These are phyloP conservation scores for Doris montereyensis DNA, from an alignment of 2,888 invertebrate genomes.

Conservation along the genomic window DNA sequence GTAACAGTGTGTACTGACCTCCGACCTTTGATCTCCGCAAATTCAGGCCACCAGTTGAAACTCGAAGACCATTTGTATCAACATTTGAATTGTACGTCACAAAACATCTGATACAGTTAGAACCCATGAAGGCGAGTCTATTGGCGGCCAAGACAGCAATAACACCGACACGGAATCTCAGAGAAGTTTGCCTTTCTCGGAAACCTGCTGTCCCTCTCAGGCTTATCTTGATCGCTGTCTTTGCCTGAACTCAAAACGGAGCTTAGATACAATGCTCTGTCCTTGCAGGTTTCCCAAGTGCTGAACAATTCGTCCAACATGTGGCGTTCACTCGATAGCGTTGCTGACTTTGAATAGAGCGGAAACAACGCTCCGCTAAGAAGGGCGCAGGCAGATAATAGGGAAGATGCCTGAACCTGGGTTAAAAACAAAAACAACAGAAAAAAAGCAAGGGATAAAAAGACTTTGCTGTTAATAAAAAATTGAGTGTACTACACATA, in stretches of 20 bases:
- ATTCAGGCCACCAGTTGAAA: conserved; percentile 61
- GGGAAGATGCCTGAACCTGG: conserved; percentile 55
- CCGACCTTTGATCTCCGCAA: conserved; percentile 7
- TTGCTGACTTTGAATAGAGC: conserved; percentile 56
- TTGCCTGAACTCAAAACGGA: conserved; percentile 43
- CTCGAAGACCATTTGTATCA: conserved; percentile 57
- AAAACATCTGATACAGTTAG: conserved; percentile 56
- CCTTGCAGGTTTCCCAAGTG: conserved; percentile 62
- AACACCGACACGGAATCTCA: conserved; percentile 64
- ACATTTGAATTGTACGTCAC: conserved; percentile 58
- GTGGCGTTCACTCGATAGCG: conserved; percentile 59
- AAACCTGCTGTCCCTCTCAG: conserved; percentile 44
- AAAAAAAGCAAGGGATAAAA: too few relatives aligned
- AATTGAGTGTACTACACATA: too few relatives aligned
- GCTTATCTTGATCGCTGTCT: conserved; percentile 48
- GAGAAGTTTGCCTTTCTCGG: conserved; percentile 53
- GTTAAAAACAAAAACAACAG: too few relatives aligned
- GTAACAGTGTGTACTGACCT: too few relatives aligned
- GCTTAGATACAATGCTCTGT: conserved; percentile 58
- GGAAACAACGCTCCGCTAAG: conserved; percentile 69
- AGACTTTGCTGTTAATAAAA: too few relatives aligned
- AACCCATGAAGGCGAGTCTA: conserved; percentile 55
- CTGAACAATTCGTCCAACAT: conserved; percentile 62
- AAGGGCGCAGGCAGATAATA: conserved; percentile 65
- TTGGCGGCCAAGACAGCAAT: conserved; percentile 68